Evolutionary conservation across 2,888 invertebrate species (phyloP).

Genomic region (Melikaiella ostensackeni): DNA sequence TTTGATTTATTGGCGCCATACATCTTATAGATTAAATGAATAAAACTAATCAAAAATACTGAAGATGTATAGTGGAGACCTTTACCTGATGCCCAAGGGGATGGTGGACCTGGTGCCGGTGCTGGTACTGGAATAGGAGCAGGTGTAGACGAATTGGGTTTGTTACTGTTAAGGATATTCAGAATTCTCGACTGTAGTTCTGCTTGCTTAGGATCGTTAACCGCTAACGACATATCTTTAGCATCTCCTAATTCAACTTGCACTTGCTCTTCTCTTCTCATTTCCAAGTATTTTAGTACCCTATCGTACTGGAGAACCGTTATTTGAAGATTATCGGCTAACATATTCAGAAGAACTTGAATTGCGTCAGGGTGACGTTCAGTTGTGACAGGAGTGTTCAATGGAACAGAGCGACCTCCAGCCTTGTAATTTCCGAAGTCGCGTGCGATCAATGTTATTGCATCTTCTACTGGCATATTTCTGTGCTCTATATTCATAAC

Average conservation of each 20-base stretch:
- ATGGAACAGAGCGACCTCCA: constrained; percentile 80
- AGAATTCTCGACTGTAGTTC: constrained; percentile 88
- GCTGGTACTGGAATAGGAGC: constrained; percentile 73
- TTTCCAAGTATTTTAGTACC: constrained; percentile 85
- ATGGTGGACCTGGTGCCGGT: constrained; percentile 65
- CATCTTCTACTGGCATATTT: constrained; percentile 97
- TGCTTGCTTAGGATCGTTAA: constrained; percentile 80
- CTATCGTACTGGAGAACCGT: constrained; percentile 89
- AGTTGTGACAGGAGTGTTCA: constrained; percentile 78
- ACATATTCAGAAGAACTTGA: constrained; percentile 82
- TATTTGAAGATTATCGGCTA: constrained; percentile 89
- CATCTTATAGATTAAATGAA: background rate
- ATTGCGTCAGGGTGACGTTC: constrained; percentile 77
- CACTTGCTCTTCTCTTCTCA: constrained; percentile 85
- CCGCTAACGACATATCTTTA: constrained; percentile 76
- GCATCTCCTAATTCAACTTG: constrained; percentile 87
- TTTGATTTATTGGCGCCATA: background rate
- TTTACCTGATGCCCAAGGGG: constrained; percentile 72
- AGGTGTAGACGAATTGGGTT: constrained; percentile 67
- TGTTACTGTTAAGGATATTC: constrained; percentile 85
- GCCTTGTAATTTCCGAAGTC: constrained; percentile 83
- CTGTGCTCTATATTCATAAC: constrained; percentile 86
- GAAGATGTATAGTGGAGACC: background rate
- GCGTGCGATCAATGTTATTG: constrained; percentile 86
- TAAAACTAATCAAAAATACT: background rate